phyloP scores from a whole-genome alignment of 2,888 invertebrate genomes.

The Limnephilus rhombicus region DNA sequence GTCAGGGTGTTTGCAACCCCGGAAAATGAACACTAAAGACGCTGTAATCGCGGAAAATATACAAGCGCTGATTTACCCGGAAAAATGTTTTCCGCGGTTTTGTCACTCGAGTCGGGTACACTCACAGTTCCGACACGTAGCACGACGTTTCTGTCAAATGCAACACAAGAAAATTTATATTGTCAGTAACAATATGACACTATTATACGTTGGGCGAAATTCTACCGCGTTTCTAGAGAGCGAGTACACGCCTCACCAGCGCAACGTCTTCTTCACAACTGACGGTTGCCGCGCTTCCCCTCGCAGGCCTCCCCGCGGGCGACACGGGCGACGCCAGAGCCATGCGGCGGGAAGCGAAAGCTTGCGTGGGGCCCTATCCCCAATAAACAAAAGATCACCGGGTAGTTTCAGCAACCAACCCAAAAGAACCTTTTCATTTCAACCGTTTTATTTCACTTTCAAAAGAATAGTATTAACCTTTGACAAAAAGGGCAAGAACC shows the following conservation, averaged over 20 bases:
- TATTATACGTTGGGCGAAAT: constrained; percentile 59
- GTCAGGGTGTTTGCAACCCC: constrained; percentile 43
- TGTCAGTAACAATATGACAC: constrained; percentile 54
- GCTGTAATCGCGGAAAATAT: constrained; percentile 44
- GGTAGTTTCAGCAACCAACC: background rate
- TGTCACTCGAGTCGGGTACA: constrained; percentile 45
- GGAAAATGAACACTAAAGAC: constrained; percentile 37
- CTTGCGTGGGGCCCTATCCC: constrained; percentile 51
- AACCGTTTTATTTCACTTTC: background rate
- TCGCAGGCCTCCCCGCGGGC: constrained; percentile 45
- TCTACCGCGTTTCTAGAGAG: constrained; percentile 23
- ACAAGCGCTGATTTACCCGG: constrained; percentile 15
- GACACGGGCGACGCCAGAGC: constrained; percentile 53
- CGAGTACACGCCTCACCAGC: constrained; percentile 50
- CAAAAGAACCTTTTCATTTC: background rate
- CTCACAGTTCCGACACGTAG: constrained; percentile 39
- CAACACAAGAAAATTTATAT: constrained; percentile 27
- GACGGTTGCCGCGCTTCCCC: constrained; percentile 59
- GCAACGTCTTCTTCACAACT: constrained; percentile 57
- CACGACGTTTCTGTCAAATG: constrained; percentile 7
- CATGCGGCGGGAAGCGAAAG: constrained; percentile 55
- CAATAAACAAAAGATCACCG: background rate
- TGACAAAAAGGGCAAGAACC: background rate
- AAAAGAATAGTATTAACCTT: background rate
- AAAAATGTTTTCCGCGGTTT: constrained; percentile 24